phyloP scores from a whole-genome alignment of 1,140 invertebrate genomes.

The Temnothorax longispinosus region DNA sequence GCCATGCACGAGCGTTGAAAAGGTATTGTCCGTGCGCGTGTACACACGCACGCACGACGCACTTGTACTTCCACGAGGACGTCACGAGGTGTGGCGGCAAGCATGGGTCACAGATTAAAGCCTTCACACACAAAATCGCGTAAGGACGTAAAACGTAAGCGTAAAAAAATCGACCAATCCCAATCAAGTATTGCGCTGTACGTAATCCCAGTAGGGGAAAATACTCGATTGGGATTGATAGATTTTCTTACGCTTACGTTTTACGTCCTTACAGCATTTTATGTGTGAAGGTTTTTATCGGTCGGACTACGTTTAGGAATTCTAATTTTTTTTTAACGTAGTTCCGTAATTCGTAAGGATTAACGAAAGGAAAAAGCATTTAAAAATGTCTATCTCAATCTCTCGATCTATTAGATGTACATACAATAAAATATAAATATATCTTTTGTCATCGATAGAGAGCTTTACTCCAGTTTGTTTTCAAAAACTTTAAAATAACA shows the following conservation, averaged over 20 bases:
- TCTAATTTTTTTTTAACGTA: too few relatives aligned
- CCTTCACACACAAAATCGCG: too few relatives aligned
- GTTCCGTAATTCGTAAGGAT: background rate
- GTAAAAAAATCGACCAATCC: too few relatives aligned
- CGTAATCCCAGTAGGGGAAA: too few relatives aligned
- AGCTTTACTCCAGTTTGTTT: background rate
- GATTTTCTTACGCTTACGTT: too few relatives aligned
- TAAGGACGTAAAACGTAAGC: too few relatives aligned
- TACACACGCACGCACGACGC: slow-evolving; percentile 41
- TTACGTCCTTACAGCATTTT: too few relatives aligned
- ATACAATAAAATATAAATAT: background rate
- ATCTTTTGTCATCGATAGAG: background rate
- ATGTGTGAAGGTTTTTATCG: too few relatives aligned
- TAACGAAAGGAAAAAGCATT: background rate
- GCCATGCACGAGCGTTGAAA: slow-evolving; percentile 17
- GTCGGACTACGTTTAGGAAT: background rate
- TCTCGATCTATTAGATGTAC: background rate
- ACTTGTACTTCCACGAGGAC: slow-evolving; percentile 34
- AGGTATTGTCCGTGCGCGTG: slow-evolving; percentile 7
- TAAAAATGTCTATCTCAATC: background rate
- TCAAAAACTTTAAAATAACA: background rate
- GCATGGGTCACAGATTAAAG: background rate
- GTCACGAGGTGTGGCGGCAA: slow-evolving; percentile 26
- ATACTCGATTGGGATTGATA: too few relatives aligned
- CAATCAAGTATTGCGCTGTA: too few relatives aligned